Base-by-base conservation (phyloP, 1,140 invertebrate genomes). In the Nephila pilipes region DNA sequence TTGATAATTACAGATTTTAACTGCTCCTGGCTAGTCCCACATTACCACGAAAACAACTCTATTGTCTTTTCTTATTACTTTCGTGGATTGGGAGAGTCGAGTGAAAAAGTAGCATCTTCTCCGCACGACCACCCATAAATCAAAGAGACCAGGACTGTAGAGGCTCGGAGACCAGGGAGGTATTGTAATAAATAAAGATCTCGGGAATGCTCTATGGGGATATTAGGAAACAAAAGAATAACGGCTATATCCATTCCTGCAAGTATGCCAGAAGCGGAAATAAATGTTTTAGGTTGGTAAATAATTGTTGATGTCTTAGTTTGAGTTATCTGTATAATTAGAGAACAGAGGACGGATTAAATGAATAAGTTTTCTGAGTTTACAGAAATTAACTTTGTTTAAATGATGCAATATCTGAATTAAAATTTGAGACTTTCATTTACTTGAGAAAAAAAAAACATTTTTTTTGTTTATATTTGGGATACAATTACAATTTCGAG, bases 101-200 rank as follows among this genome's bases (percentile, higher is more conserved):
- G 29, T 83, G 81, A 83, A 83, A 83, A 83, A 83, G 81, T 14
- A 57, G n/a, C 81, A 18, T 20, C 79, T 54, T 54, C 79, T 81
- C 79, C 79, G 5, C n/a, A 1, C 25, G 46, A 55, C 81, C 46
- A 29, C 1, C 22, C 20, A 83, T 83, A 87, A 87, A 87, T 87
- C 85, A 87, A n/a, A 54, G 63, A 25, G 32, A 25, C 20, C 29
- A 25, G 18, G n/a, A 65, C 63, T n/a, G 55, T 46, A 5, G 85
- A 60, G 38, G 80, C 25, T 54, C 29, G 29, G 36, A 38, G 57
- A 22, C 63, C 6, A 20, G 58, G 55, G 58, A 87, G 16, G 57
- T 25, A 87, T 87, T 87, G 25, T 63, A 63, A 87, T 87, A 87
- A 87, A 87, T 87, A 87, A 87, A 87, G 85, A 63, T 87, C 85